Evolutionary conservation across 1,140 invertebrate species (phyloP), one percentile per base, ranked within the genome.

Genomic region (Physella acuta): DNA sequence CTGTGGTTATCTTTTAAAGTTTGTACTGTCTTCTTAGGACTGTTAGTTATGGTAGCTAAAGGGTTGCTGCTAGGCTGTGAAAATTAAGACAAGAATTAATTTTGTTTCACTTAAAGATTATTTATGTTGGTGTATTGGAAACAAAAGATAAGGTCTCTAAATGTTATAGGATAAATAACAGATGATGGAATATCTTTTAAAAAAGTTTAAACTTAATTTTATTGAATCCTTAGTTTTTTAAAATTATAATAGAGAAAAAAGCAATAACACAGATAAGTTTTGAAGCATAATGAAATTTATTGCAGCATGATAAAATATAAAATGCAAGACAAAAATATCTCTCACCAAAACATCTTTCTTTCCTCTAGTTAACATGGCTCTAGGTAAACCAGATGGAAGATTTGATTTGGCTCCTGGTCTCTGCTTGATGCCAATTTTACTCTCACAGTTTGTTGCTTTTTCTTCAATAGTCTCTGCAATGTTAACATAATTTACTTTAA

Each of bases 1-100:
- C 14, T 31, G 17, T 39, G 30, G 39, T n/a, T 51, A 31, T 44
- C 51, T 72, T 60, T 72, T 33, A 68, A 55, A 63, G 17, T 34
- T 52, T 51, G 61, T 49, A 11, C 36, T 39, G 8, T 44, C 26
- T 61, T 61, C 37, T 28, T 36, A n/a, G 59, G 59, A n/a, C 59
- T 61, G 36, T 39, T 61, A 24, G 59, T 61, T 61, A 61, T 44
- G n/a, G 36, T 37, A 5, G 59, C 20, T 30, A 61, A 39, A 8
- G 36, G 16, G 37, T n/a, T 24, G 28, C 30, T n/a, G 26, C 36
- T 28, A 44, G n/a, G 3, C 59, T 61, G 59, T 16, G 26, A 55
- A 24, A n/a, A 26, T n/a, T n/a, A n/a, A n/a, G n/a, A n/a, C n/a
- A n/a, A n/a, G n/a, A n/a, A n/a, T n/a, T n/a, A n/a, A n/a, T n/a